Conservation (phyloP, 2,113 vertebrate species). For the Sinosuthora webbiana region DNA sequence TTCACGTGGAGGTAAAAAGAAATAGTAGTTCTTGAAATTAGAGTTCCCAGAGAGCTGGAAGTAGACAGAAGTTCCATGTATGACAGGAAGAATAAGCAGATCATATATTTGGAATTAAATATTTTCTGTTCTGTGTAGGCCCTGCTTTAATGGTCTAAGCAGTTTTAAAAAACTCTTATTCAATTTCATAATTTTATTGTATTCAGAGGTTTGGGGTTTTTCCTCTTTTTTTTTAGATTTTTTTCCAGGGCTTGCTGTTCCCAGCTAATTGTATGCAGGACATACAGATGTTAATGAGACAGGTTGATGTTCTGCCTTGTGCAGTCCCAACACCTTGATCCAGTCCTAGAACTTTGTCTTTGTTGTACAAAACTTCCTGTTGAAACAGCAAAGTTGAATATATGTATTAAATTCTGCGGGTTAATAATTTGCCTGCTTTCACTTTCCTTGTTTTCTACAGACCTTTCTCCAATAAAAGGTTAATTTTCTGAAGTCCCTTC, state of each 20-base stretch:
- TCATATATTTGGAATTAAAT: not conserved
- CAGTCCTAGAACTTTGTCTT: not conserved
- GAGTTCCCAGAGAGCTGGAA: not conserved
- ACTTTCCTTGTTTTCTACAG: not conserved
- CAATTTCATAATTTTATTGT: not conserved
- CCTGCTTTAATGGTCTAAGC: not conserved
- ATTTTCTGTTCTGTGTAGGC: not conserved
- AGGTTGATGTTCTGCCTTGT: not conserved
- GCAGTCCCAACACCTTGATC: not conserved
- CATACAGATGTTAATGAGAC: not conserved
- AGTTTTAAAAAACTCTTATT: not conserved
- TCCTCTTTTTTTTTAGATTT: too few relatives aligned
- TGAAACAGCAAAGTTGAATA: not conserved
- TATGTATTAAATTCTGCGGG: not conserved
- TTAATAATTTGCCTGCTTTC: not conserved
- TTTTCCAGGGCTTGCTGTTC: not conserved
- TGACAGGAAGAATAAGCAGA: not conserved
- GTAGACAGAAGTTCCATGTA: not conserved
- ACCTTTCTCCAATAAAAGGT: not conserved
- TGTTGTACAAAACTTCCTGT: not conserved
- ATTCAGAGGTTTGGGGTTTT: accelerated
- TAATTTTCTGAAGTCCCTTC: not conserved
- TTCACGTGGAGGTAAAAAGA: not conserved
- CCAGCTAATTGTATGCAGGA: not conserved
- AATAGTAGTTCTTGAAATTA: not conserved